Conservation (phyloP, 2,888 invertebrate species). For the Saturnia japonica region DNA sequence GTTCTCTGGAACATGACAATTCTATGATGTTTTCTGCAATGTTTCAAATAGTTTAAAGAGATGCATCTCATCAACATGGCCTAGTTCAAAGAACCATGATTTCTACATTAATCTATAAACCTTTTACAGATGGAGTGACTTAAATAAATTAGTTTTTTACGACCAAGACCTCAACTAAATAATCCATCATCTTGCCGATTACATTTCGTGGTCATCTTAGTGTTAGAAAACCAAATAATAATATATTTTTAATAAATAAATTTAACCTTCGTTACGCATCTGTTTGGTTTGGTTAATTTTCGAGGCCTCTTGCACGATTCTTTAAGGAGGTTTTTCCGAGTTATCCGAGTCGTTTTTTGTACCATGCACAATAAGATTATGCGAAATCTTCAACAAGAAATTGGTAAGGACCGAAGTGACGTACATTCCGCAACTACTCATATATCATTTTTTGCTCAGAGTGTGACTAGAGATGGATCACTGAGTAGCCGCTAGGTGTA, state of each 20-base stretch:
- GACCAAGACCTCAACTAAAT: background rate
- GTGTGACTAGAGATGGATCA: background rate
- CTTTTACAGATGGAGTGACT: background rate
- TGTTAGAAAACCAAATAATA: background rate
- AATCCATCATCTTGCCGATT: background rate
- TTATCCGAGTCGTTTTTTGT: constrained; percentile 30
- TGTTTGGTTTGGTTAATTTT: constrained; percentile 30
- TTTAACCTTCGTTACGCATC: constrained; percentile 8
- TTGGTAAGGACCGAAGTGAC: constrained; percentile 40
- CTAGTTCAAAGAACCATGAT: background rate
- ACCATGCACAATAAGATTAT: constrained; percentile 36
- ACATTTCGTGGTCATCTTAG: background rate
- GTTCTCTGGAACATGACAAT: too few relatives aligned
- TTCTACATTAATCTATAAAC: background rate
- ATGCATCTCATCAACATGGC: too few relatives aligned
- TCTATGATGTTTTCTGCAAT: too few relatives aligned
- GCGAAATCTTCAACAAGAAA: constrained; percentile 32
- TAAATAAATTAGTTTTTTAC: background rate
- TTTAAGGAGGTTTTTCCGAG: constrained; percentile 23
- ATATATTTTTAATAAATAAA: background rate
- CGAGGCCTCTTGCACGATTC: constrained; percentile 21
- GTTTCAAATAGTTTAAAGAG: too few relatives aligned
- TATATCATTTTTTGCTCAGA: background rate
- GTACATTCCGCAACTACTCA: background rate
- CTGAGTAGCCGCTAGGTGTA: background rate